These are phyloP conservation scores for Calameuta pallipes DNA, from an alignment of 2,888 invertebrate genomes.

Conservation along the genomic window DNA sequence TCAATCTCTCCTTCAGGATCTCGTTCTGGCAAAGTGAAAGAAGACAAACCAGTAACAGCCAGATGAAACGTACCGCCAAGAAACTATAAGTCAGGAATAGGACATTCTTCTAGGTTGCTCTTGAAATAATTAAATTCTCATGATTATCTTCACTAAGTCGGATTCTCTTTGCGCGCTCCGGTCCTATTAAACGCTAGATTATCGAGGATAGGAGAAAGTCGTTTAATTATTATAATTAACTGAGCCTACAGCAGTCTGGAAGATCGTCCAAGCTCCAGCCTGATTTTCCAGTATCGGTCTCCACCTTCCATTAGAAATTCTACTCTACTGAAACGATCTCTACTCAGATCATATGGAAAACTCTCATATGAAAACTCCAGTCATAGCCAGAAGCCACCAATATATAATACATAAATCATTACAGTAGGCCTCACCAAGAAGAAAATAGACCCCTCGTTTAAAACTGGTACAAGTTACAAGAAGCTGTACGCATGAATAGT, in stretches of 20 bases:
- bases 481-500: not conserved
- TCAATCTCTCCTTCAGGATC: constrained; percentile 70
- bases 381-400: too few relatives aligned
- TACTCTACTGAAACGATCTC: too few relatives aligned
- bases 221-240: not conserved
- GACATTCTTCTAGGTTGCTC: not conserved
- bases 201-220: not conserved
- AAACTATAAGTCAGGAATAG: not conserved
- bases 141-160: not conserved
- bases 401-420: too few relatives aligned
- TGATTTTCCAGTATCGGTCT: too few relatives aligned
- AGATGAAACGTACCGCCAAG: not conserved
- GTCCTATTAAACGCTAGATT: not conserved
- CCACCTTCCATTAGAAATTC: too few relatives aligned
- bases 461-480: not conserved
- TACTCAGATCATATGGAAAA: too few relatives aligned
- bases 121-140: not conserved
- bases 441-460: too few relatives aligned
- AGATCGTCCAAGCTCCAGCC: too few relatives aligned
- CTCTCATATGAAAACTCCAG: too few relatives aligned
- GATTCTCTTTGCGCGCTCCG: not conserved
- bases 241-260: not conserved
- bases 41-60: constrained; percentile 9
- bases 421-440: too few relatives aligned
- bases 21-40: constrained; percentile 67